These are phyloP conservation scores for Noctua fimbriata DNA, from an alignment of 2,888 invertebrate genomes.

Conservation along the genomic window DNA sequence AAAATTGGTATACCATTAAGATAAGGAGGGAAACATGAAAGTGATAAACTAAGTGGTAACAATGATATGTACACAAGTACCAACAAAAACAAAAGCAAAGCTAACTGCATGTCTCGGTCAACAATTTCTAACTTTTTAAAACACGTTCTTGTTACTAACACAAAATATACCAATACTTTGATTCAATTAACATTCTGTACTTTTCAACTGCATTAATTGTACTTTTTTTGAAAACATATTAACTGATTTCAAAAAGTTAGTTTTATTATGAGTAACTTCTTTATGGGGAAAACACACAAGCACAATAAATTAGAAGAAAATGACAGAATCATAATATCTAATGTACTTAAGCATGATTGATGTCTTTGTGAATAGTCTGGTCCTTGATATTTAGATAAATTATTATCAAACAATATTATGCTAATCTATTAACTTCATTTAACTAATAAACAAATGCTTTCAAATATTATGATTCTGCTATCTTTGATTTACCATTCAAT, in stretches of 20 bases:
- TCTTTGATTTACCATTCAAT: conserved; percentile 86
- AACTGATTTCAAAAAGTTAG: conserved; percentile 19
- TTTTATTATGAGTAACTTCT: conserved; percentile 9
- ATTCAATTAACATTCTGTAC: conserved; percentile 24
- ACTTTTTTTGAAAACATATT: conserved; percentile 36
- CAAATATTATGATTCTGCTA: conserved; percentile 75
- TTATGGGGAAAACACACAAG: conserved; percentile 22
- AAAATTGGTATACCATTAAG: conserved; percentile 8
- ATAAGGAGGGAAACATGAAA: conserved; percentile 18
- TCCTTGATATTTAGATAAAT: conserved; percentile 50
- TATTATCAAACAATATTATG: conserved; percentile 66
- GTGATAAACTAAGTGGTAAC: conserved; percentile 52
- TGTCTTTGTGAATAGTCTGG: conserved; percentile 52
- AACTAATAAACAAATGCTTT: conserved; percentile 56
- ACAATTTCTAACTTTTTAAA: conserved; percentile 1
- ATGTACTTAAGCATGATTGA: conserved; percentile 34
- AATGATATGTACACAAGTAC: conserved; percentile 23
- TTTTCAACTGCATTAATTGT: conserved; percentile 40
- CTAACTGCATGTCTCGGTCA: conserved; percentile 12
- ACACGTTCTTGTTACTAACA: conserved; percentile 3
- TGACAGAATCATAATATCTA: conserved; percentile 18
- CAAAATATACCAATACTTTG: conserved; percentile 5
- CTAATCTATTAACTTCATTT: conserved; percentile 57
- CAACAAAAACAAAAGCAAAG: conserved; percentile 14
- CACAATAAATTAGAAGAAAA: conserved; percentile 43